These are phyloP conservation scores for Argyresthia goedartella DNA, from an alignment of 2,888 invertebrate species.

Conservation along the genomic window DNA sequence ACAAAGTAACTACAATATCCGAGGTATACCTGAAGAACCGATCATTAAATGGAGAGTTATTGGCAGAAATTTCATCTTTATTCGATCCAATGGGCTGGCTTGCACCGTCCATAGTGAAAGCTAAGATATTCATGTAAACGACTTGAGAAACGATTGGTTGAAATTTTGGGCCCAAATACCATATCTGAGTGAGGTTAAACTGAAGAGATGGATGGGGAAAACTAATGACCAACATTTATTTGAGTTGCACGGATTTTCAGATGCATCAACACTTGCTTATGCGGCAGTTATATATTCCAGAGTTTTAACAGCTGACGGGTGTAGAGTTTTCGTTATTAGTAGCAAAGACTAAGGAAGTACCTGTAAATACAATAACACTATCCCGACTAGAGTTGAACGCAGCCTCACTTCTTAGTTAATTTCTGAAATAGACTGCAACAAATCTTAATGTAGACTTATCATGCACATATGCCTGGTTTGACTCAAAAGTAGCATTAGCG, in stretches of 20 bases:
- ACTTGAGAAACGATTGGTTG: constrained; percentile 8
- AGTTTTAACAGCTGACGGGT: neutral
- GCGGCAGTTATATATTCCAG: constrained; percentile 6
- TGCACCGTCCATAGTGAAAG: constrained; percentile 9
- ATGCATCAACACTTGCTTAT: constrained; percentile 7
- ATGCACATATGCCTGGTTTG: neutral
- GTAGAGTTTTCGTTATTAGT: constrained; percentile 3
- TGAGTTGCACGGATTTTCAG: constrained; percentile 8
- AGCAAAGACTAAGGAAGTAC: constrained; percentile 9
- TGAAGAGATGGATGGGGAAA: neutral
- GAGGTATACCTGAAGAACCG: too few species aligned
- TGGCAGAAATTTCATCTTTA: constrained; percentile 11
- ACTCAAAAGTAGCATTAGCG: neutral
- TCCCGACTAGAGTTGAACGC: neutral
- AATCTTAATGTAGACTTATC: neutral
- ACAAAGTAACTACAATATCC: neutral
- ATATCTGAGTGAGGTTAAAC: neutral
- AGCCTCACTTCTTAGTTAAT: neutral
- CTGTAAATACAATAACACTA: neutral
- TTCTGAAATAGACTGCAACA: neutral
- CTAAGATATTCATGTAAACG: constrained; percentile 13
- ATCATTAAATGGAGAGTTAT: constrained; percentile 12
- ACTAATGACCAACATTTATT: constrained; percentile 4
- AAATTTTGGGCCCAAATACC: neutral
- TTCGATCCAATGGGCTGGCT: constrained; percentile 15